Conservation (phyloP, 2,797 vertebrate species). For the Fratercula arctica region DNA sequence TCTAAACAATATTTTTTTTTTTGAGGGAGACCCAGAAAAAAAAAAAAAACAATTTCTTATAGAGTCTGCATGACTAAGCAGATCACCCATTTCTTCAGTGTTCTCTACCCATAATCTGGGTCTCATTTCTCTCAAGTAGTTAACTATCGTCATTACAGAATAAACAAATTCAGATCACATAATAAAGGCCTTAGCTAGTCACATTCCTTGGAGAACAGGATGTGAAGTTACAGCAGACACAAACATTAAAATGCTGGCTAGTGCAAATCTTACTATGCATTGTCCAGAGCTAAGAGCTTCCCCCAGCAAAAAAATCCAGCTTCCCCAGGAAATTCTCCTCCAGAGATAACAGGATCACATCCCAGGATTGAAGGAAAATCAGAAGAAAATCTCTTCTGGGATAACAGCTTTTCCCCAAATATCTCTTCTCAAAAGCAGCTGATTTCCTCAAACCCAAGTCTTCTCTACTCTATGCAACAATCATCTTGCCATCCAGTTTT, state of each 20-base stretch:
- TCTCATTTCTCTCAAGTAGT: not conserved
- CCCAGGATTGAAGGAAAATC: not conserved
- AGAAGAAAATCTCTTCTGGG: not conserved
- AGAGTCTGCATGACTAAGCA: conserved; percentile 8
- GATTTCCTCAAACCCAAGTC: not conserved
- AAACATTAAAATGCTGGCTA: not conserved
- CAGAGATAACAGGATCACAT: not conserved
- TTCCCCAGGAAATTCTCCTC: not conserved
- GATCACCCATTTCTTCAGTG: not conserved
- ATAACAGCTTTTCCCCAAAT: not conserved
- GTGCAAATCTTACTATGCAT: not conserved
- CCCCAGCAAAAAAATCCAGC: not conserved
- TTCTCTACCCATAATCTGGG: not conserved
- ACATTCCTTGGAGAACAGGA: not conserved
- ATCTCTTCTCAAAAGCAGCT: not conserved
- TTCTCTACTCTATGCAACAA: not conserved
- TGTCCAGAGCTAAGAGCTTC: not conserved
- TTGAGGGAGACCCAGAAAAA: not conserved
- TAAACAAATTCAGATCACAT: conserved; percentile 6
- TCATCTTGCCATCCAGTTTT: not conserved
- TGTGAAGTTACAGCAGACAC: not conserved
- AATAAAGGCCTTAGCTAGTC: not conserved
- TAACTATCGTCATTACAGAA: not conserved
- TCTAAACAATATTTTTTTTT: not conserved
- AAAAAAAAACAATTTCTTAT: not conserved